Conservation (phyloP, 92 coral and sea anemone species). For the Hydrozoanthus gracilis region DNA sequence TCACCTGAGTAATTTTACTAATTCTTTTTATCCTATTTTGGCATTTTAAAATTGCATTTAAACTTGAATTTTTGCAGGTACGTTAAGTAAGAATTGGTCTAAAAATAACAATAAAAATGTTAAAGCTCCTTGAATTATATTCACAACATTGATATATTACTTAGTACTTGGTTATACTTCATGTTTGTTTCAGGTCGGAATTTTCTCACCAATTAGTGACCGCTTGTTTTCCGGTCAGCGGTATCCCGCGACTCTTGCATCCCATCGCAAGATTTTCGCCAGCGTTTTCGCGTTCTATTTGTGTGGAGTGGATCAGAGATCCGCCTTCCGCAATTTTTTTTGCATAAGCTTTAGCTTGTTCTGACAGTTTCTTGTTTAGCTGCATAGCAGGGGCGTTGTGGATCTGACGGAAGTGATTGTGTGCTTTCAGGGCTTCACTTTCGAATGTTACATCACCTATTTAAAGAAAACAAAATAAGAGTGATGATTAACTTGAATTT, state of each 20-base stretch:
- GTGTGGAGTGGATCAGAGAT: constrained; percentile 73
- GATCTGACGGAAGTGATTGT: constrained; percentile 75
- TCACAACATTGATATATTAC: too few species aligned
- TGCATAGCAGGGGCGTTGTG: constrained; percentile 74
- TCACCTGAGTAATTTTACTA: too few species aligned
- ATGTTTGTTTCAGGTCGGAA: too few species aligned
- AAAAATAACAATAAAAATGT: too few species aligned
- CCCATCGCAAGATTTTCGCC: constrained; percentile 93
- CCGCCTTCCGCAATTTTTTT: constrained; percentile 73
- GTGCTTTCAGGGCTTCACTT: constrained; percentile 69
- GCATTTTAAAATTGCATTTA: too few species aligned
- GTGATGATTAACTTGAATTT: background rate
- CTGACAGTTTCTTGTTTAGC: constrained; percentile 58
- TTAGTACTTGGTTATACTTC: too few species aligned
- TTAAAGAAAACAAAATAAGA: background rate
- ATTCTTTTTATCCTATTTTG: too few species aligned
- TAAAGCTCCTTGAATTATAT: too few species aligned
- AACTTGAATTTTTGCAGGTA: too few species aligned
- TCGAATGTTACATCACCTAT: constrained; percentile 65
- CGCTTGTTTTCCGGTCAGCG: constrained; percentile 76
- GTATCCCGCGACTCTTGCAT: constrained; percentile 70
- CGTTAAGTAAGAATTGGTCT: too few species aligned
- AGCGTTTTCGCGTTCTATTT: constrained; percentile 62
- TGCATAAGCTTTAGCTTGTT: constrained; percentile 78
- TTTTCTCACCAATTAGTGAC: constrained; percentile 75